These are phyloP conservation scores for Criorhina ranunculi DNA, from an alignment of 2,888 invertebrate genomes.

Conservation along the genomic window DNA sequence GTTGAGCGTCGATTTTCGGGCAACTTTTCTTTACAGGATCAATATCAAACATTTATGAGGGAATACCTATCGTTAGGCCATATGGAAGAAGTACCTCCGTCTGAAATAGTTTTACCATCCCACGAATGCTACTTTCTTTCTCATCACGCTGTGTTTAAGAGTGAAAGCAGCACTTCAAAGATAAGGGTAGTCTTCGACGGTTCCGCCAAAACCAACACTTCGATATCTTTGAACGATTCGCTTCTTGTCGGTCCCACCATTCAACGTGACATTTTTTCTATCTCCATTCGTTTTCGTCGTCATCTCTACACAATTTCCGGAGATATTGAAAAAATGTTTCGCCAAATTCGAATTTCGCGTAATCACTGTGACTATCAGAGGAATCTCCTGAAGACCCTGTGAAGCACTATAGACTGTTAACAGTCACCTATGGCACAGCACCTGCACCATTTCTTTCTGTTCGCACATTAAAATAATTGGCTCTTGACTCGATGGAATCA, in stretches of 20 bases:
- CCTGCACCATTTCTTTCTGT: slow-evolving; percentile 65
- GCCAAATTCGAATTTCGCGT: slow-evolving; percentile 45
- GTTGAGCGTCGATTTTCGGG: too few species aligned
- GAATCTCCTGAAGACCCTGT: slow-evolving; percentile 14
- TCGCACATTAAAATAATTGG: slow-evolving; percentile 67
- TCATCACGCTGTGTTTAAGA: too few species aligned
- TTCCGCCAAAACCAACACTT: too few species aligned
- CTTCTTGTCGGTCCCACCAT: slow-evolving; percentile 56
- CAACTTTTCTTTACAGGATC: too few species aligned
- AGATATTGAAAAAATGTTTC: slow-evolving; percentile 66
- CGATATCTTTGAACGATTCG: slow-evolving; percentile 55
- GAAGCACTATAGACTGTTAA: slow-evolving; percentile 51
- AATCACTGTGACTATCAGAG: slow-evolving; percentile 53
- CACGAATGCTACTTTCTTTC: too few species aligned
- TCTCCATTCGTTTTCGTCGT: slow-evolving; percentile 39
- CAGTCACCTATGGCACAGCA: slow-evolving; percentile 63
- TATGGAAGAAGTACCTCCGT: too few species aligned
- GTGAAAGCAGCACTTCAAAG: slow-evolving; percentile 42
- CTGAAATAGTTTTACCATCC: too few species aligned
- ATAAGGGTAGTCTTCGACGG: slow-evolving; percentile 60
- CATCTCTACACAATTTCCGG: slow-evolving; percentile 55
- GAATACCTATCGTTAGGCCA: too few species aligned
- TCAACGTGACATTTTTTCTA: slow-evolving; percentile 43
- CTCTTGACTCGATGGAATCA: slow-evolving; percentile 40
- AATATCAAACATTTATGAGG: too few species aligned